These are phyloP conservation scores for Malurus leucopterus DNA, from an alignment of 2,797 vertebrate species.

Conservation along the genomic window DNA sequence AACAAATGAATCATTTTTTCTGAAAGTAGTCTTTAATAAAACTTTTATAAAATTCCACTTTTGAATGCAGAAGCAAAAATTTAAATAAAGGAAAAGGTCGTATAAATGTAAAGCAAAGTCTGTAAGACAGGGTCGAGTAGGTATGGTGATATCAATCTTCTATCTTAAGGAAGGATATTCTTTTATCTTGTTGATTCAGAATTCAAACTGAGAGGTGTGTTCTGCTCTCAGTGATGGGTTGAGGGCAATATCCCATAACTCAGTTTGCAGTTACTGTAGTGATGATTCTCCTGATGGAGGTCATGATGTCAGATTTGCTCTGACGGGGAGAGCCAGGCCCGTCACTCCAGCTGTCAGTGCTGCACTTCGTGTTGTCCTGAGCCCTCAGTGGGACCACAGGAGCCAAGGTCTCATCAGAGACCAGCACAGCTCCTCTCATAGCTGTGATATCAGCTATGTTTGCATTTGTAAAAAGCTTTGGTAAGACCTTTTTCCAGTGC, in stretches of 20 bases:
- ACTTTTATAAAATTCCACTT: not conserved
- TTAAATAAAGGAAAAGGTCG: not conserved
- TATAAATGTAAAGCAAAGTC: not conserved
- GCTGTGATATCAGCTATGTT: rapidly evolving
- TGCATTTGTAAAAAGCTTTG: not conserved
- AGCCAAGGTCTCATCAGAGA: rapidly evolving
- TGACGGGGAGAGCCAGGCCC: not conserved
- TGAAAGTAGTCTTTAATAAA: not conserved
- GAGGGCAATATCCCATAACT: not conserved
- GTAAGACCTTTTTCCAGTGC: not conserved
- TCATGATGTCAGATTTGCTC: rapidly evolving
- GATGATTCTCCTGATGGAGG: not conserved
- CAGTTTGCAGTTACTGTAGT: not conserved
- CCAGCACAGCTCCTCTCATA: not conserved
- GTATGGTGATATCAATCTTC: not conserved
- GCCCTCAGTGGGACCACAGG: not conserved
- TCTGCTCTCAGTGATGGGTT: not conserved
- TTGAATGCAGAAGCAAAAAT: not conserved
- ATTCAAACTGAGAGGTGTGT: not conserved
- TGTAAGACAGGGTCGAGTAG: not conserved
- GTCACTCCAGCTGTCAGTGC: not conserved
- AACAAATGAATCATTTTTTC: not conserved
- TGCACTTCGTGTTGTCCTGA: not conserved
- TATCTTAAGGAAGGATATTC: not conserved
- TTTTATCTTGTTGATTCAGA: not conserved